Evolutionary conservation across 1,140 invertebrate genomes (phyloP), one percentile per base, ranked within the genome.

Genomic region (Drosophila biarmipes): DNA sequence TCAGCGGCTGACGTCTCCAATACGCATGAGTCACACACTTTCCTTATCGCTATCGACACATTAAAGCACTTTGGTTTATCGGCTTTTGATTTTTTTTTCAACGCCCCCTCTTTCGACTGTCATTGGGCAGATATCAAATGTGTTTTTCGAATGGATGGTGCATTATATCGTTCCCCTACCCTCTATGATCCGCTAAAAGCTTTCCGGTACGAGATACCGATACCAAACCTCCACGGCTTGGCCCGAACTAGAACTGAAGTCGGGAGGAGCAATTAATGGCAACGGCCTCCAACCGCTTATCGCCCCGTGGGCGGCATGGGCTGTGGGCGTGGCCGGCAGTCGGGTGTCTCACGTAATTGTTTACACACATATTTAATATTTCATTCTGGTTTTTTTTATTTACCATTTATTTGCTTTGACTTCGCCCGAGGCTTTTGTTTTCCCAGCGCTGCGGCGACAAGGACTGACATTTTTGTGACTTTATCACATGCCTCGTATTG

Each of bases 401-500:
- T 58, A 82, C 61, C 52, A 63, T 74, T 73, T 84, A 76, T 87
- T 86, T 86, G 86, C 81, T 72, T 89, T 84, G 86, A 71, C 68
- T 67, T 71, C 49, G 68, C 46, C 48, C 10, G 54, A 15, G 48
- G 67, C 63, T 89, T 90, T 90, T 86, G 82, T 82, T 87, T 86
- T 87, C 78, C 64, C 67, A 89, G 74, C 75, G 55, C 49, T 87
- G 85, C 85, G 79, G 67, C 71, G 78, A 89, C 76, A 73, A 48
- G 49, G 37, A 53, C 51, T 89, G 84, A 90, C 84, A 64, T 84
- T 87, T 87, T 89, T 87, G 79, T 87, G 84, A 87, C 84, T 87
- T 87, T 89, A 89, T 87, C 84, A 86, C 78, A 89, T 89, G 84
- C 73, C 84, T 87, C 78, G 87, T 73, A 84, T 80, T 87, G 84